phyloP scores from a whole-genome alignment of 2,113 vertebrate genomes.

The Dasyornis broadbenti region DNA sequence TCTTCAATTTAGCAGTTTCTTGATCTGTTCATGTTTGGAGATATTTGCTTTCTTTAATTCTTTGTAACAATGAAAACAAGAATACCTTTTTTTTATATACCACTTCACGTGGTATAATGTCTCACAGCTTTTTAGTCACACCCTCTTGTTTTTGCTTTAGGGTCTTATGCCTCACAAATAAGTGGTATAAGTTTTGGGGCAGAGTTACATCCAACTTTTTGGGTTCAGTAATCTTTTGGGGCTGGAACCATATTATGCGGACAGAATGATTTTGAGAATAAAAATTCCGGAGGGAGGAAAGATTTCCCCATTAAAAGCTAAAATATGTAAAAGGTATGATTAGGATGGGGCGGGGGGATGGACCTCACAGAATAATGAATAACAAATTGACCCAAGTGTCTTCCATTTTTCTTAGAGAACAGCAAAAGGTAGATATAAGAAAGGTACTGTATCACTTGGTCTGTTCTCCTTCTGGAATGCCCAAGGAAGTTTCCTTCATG shows the following conservation, averaged over 20 bases:
- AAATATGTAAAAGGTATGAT: not conserved
- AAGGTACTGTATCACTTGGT: not conserved
- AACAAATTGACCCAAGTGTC: not conserved
- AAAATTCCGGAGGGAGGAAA: not conserved
- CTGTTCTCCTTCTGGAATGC: not conserved
- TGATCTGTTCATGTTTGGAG: not conserved
- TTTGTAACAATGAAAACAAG: not conserved
- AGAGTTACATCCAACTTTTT: not conserved
- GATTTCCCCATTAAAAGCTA: not conserved
- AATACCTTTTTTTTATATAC: not conserved
- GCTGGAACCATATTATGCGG: not conserved
- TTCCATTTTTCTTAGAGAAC: not conserved
- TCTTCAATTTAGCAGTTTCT: not conserved
- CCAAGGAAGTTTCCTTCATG: not conserved
- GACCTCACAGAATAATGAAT: not conserved
- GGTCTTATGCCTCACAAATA: not conserved
- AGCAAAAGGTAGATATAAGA: not conserved
- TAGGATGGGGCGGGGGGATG: not conserved
- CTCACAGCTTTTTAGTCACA: not conserved
- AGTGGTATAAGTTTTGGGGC: not conserved
- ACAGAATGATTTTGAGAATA: not conserved
- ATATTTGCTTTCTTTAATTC: not conserved
- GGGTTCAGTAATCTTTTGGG: not conserved
- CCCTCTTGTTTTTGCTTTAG: not conserved
- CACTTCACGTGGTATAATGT: not conserved